These are phyloP conservation scores for Cataglyphis albicans DNA, from an alignment of 2,888 invertebrate species.

Conservation along the genomic window DNA sequence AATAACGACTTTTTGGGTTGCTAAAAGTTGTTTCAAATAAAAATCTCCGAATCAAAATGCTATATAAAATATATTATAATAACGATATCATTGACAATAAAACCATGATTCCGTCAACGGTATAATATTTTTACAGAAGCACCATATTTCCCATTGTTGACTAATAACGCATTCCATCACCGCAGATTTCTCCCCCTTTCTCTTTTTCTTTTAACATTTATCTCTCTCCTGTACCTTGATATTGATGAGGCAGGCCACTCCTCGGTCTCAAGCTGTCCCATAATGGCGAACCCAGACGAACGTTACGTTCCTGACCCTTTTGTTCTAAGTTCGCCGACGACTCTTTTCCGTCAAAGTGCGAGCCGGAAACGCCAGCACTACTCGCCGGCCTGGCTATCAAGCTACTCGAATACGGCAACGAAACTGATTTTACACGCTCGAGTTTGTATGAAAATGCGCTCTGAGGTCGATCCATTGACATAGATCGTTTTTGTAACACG, in stretches of 20 bases:
- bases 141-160: slow-evolving; percentile 14
- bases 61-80: neutral
- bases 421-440: slow-evolving; percentile 80
- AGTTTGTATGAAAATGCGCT: slow-evolving; percentile 78
- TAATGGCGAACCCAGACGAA: slow-evolving; percentile 75
- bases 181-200: slow-evolving; percentile 1
- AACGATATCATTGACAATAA: slow-evolving; percentile 1
- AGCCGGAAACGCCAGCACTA: slow-evolving; percentile 64
- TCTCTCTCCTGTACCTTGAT: slow-evolving; percentile 84
- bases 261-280: slow-evolving; percentile 83
- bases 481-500: slow-evolving; percentile 74
- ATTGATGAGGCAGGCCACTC: slow-evolving; percentile 83
- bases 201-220: slow-evolving; percentile 67
- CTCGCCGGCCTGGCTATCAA: slow-evolving; percentile 72
- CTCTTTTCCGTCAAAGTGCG: slow-evolving; percentile 76
- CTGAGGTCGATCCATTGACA: slow-evolving; percentile 74
- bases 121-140: slow-evolving; percentile 51
- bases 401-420: slow-evolving; percentile 79
- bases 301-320: slow-evolving; percentile 78
- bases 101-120: neutral
- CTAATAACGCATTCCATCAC: slow-evolving; percentile 47
- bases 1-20: neutral
- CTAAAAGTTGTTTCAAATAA: neutral
- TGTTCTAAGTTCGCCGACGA: slow-evolving; percentile 65
- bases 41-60: neutral